Conservation (phyloP, 2,888 invertebrate genomes). For the Conomelus anceps region DNA sequence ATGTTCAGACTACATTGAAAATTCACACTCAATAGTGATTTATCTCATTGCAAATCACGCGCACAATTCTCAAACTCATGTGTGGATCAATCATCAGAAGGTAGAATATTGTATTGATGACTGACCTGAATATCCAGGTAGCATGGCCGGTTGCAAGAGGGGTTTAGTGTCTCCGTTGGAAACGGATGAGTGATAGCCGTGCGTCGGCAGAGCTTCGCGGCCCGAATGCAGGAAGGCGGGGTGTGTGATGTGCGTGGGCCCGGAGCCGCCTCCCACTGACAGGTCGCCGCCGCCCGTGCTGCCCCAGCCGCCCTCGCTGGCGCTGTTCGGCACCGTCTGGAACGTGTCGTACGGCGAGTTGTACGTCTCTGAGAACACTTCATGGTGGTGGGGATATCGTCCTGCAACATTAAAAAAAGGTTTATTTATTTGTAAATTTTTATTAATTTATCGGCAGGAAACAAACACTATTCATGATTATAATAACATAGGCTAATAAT, state of each 20-base stretch:
- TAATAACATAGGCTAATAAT: too few species aligned
- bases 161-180: slow-evolving; percentile 48
- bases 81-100: too few species aligned
- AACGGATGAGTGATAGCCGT: slow-evolving; percentile 49
- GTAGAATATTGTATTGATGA: background rate
- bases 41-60: too few species aligned
- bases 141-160: slow-evolving; percentile 54
- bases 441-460: too few species aligned
- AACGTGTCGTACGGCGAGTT: slow-evolving; percentile 59
- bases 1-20: too few species aligned
- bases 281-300: slow-evolving; percentile 28
- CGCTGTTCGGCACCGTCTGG: slow-evolving; percentile 61
- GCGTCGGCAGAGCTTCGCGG: slow-evolving; percentile 42
- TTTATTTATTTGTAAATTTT: background rate
- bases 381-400: slow-evolving; percentile 44
- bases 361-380: slow-evolving; percentile 47
- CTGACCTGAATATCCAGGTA: slow-evolving; percentile 47
- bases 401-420: slow-evolving; percentile 37
- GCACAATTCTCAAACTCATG: too few species aligned
- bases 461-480: too few species aligned
- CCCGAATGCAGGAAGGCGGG: slow-evolving; percentile 42
- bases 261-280: slow-evolving; percentile 29
- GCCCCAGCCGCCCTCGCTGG: slow-evolving; percentile 26
- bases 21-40: too few species aligned
- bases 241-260: slow-evolving; percentile 35